Conservation (phyloP, 2,797 vertebrate species). For the Hypotaenidia okinawae region DNA sequence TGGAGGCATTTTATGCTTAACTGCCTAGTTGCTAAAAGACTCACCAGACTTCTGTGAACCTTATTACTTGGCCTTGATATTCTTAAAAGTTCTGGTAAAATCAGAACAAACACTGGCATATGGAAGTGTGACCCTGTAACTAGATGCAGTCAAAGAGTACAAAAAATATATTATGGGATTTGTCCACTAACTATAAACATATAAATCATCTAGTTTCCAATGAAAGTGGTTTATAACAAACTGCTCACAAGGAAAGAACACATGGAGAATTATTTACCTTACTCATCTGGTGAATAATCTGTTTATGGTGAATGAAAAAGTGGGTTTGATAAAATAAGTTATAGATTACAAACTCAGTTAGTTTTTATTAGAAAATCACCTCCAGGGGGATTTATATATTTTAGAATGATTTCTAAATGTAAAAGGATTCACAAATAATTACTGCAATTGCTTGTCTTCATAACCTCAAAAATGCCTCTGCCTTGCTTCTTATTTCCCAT, state of each 20-base stretch:
- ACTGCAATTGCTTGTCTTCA: not conserved
- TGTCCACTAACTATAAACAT: not conserved
- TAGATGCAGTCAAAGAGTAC: not conserved
- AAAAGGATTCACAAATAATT: not conserved
- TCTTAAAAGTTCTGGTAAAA: not conserved
- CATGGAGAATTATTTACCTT: not conserved
- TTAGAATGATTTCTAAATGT: not conserved
- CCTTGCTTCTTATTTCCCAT: not conserved
- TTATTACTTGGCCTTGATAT: not conserved
- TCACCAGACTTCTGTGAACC: not conserved
- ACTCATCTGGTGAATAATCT: not conserved
- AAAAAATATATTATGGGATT: not conserved
- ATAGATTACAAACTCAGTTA: not conserved
- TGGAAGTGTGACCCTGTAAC: not conserved
- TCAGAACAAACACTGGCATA: not conserved
- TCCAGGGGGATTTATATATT: not conserved
- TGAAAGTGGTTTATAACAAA: not conserved
- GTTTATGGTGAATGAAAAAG: not conserved
- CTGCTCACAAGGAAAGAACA: not conserved
- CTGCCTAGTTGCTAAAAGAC: not conserved
- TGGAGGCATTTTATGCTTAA: not conserved
- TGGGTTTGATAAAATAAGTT: not conserved
- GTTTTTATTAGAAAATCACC: not conserved
- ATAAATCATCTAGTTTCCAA: not conserved
- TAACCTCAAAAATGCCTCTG: not conserved